Evolutionary conservation across 30 jellyfish, hydroid and myxozoan genomes (phyloP).

Genomic region (Turritopsis rubra): DNA sequence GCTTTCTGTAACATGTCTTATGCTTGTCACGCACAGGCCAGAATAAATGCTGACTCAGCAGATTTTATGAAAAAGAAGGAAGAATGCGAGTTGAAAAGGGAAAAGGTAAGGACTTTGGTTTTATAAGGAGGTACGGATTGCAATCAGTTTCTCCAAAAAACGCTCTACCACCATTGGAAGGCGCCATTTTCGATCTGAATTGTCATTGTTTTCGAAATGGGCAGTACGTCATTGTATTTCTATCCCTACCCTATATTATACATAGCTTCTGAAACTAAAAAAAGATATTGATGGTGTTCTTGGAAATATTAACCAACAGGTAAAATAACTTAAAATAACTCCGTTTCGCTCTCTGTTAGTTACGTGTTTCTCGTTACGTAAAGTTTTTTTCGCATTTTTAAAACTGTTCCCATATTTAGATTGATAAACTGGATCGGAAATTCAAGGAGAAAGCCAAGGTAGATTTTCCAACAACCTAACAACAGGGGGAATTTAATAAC

Average conservation of each 20-base stretch:
- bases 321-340: neutral
- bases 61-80: slow-evolving; percentile 35
- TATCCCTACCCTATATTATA: neutral
- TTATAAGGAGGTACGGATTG: no score
- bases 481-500: neutral
- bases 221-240: neutral
- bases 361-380: neutral
- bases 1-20: neutral
- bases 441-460: slow-evolving; percentile 34
- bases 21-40: slow-evolving; percentile 35
- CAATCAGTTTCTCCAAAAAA: no score
- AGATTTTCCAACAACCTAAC: neutral
- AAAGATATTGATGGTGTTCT: neutral
- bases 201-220: neutral
- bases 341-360: neutral
- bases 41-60: slow-evolving; percentile 58
- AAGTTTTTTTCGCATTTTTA: neutral
- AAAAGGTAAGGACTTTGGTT: slow-evolving; percentile 44
- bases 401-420: neutral
- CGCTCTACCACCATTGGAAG: no score
- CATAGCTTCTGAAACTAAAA: slow-evolving; percentile 9
- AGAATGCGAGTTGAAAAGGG: slow-evolving; percentile 45
- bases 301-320: slow-evolving; percentile 4
- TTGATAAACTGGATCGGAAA: neutral
- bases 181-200: no score